Evolutionary conservation across 23 tunicate species (phyloP).

Genomic region (Halocynthia roretzi): DNA sequence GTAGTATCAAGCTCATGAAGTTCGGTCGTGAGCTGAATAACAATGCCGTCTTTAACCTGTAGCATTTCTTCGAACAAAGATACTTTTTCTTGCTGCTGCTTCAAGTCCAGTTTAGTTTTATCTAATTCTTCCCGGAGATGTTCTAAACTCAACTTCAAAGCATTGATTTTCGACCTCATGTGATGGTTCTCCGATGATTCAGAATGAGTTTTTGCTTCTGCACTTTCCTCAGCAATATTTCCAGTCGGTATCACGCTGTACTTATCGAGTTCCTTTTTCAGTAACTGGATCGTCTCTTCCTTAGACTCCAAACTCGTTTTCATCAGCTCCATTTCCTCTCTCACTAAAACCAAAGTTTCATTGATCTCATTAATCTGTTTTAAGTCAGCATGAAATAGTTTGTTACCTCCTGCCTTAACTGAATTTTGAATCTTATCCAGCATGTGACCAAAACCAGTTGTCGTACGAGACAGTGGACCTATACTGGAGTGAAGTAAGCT

Average conservation of each 20-base stretch:
- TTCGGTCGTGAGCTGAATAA: constrained; percentile 50
- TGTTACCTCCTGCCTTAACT: constrained; percentile 10
- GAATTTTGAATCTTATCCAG: constrained; percentile 18
- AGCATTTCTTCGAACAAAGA: constrained; percentile 57
- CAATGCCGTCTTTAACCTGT: constrained; percentile 50
- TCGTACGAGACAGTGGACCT: background rate
- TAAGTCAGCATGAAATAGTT: background rate
- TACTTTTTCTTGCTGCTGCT: constrained; percentile 43
- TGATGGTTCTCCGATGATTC: background rate
- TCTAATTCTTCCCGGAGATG: constrained; percentile 46
- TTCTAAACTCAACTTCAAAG: constrained; percentile 33
- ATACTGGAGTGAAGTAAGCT: background rate
- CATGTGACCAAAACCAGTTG: background rate
- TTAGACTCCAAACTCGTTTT: constrained; percentile 58
- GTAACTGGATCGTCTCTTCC: constrained; percentile 49
- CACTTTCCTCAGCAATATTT: background rate
- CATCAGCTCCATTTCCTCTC: constrained; percentile 43
- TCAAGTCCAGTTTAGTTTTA: constrained; percentile 24
- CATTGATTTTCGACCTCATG: constrained; percentile 23
- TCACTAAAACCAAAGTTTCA: constrained; percentile 10
- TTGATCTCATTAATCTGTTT: background rate
- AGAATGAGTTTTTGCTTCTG: background rate
- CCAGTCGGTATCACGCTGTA: constrained; percentile 4
- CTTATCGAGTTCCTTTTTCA: constrained; percentile 40
- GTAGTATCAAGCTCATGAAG: constrained; percentile 27